Evolutionary conservation across 2,888 invertebrate genomes (phyloP).

Genomic region (Sisyra terminalis): DNA sequence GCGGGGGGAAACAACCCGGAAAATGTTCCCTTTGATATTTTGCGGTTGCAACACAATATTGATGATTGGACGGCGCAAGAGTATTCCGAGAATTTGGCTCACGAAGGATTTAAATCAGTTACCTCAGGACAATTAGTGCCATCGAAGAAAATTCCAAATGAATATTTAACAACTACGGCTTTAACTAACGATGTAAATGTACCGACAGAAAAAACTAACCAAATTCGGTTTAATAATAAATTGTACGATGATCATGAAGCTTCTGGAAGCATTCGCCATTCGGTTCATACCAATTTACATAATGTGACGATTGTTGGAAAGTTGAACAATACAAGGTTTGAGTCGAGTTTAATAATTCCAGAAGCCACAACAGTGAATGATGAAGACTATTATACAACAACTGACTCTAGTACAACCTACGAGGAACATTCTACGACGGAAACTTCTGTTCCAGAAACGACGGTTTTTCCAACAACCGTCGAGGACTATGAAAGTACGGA

Average conservation of each 20-base stretch:
- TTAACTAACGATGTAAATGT: conserved; percentile 4
- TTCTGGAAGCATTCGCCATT: conserved; percentile 30
- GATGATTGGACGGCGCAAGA: conserved; percentile 73
- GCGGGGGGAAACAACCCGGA: conserved; percentile 17
- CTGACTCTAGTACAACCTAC: not conserved
- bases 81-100: conserved; percentile 35
- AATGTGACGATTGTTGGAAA: conserved; percentile 15
- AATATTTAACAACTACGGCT: conserved; percentile 40
- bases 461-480: conserved; percentile 19
- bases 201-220: conserved; percentile 10
- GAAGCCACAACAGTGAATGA: conserved; percentile 12
- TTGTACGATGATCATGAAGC: conserved; percentile 32
- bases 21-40: conserved; percentile 48
- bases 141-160: conserved; percentile 62
- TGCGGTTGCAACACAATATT: conserved; percentile 63
- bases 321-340: conserved; percentile 20
- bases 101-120: conserved; percentile 26
- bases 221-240: conserved; percentile 20
- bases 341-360: conserved; percentile 19
- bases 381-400: not conserved
- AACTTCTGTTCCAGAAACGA: conserved; percentile 14
- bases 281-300: conserved; percentile 13
- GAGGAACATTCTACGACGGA: conserved; percentile 1
- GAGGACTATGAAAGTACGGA: conserved; percentile 28
- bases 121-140: conserved; percentile 38